Evolutionary conservation across 2,888 invertebrate genomes (phyloP).

Genomic region (Lasioglossum malachurum): DNA sequence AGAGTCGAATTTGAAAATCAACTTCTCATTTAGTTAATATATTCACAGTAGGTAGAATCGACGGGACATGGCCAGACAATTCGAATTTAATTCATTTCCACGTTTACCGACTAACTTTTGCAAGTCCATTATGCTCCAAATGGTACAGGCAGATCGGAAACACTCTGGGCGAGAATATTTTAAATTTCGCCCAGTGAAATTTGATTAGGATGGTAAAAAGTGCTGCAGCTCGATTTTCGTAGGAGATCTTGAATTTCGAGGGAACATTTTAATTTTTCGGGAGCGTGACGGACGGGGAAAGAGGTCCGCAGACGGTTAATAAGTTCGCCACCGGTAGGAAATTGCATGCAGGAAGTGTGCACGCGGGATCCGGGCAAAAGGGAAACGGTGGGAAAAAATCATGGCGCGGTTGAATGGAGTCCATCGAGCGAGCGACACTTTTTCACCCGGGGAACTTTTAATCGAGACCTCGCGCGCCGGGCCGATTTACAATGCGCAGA

Average conservation of each 20-base stretch:
- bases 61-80: too few relatives aligned
- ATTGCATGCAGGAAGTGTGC: background rate
- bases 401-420: background rate
- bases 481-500: slow-evolving; percentile 15
- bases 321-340: background rate
- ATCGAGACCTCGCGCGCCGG: slow-evolving; percentile 10
- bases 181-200: background rate
- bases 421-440: slow-evolving; percentile 26
- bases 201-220: background rate
- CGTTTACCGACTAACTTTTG: background rate
- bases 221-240: background rate
- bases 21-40: too few relatives aligned
- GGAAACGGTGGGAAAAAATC: slow-evolving; percentile 10
- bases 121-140: background rate
- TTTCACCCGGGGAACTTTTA: slow-evolving; percentile 23
- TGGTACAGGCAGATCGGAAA: too few relatives aligned
- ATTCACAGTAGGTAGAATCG: too few relatives aligned
- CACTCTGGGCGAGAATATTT: background rate
- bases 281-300: background rate
- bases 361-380: background rate
- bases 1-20: too few relatives aligned
- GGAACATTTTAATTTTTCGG: background rate
- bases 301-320: background rate
- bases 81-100: too few relatives aligned
- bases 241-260: background rate